These are phyloP conservation scores for Recurvirostra avosetta DNA, from an alignment of 2,113 vertebrate genomes.

Conservation along the genomic window DNA sequence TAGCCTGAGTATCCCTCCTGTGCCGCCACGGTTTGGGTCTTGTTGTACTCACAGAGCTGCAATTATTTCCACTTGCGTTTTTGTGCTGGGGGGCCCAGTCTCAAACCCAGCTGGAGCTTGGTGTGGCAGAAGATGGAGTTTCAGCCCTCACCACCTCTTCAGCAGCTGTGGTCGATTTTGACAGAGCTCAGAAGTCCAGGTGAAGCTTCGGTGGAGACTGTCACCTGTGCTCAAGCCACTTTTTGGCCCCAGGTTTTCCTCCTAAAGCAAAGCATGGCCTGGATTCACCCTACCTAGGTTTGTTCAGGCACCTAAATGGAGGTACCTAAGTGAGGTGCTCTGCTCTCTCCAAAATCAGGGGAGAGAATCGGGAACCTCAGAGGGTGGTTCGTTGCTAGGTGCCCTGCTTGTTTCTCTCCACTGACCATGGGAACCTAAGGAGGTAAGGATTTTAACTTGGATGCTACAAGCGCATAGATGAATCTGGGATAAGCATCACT, in stretches of 20 bases:
- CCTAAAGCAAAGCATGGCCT: background rate
- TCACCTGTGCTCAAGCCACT: background rate
- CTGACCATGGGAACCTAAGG: background rate
- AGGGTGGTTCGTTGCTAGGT: background rate
- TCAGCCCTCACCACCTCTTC: background rate
- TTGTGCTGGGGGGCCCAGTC: background rate
- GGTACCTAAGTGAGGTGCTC: background rate
- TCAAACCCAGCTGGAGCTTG: background rate
- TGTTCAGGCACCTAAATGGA: background rate
- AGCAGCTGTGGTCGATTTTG: background rate
- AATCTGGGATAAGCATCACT: background rate
- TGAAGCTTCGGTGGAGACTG: background rate
- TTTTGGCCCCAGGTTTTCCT: background rate
- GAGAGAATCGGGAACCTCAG: background rate
- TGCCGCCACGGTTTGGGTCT: background rate
- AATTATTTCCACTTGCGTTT: background rate
- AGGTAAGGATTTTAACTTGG: background rate
- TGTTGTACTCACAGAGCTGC: background rate
- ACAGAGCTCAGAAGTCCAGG: background rate
- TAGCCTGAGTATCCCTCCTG: background rate
- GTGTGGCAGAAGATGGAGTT: background rate
- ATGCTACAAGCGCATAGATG: background rate
- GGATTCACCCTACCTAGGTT: background rate
- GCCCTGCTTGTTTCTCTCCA: background rate
- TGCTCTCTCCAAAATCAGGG: background rate